Evolutionary conservation across 2,888 invertebrate species (phyloP).

Genomic region (Fragum fragum): DNA sequence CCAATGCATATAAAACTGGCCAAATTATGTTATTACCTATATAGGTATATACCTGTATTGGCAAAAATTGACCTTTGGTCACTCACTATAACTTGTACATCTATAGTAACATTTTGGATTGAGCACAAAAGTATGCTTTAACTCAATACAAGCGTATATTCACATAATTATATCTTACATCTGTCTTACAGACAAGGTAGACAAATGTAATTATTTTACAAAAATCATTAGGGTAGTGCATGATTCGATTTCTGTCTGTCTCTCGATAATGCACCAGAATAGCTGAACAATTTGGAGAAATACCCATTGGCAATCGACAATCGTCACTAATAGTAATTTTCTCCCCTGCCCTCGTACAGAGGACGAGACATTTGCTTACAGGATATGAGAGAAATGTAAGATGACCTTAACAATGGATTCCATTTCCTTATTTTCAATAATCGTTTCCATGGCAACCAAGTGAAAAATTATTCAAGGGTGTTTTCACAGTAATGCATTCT

Average conservation of each 20-base stretch:
- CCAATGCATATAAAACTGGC: too few species aligned
- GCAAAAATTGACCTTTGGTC: too few species aligned
- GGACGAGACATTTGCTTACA: constrained; percentile 19
- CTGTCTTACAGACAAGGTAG: not conserved
- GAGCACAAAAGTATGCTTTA: too few species aligned
- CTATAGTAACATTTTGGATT: too few species aligned
- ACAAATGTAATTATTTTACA: constrained; percentile 1
- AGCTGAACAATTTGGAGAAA: constrained; percentile 20
- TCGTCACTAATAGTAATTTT: constrained; percentile 4
- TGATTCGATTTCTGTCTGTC: constrained; percentile 11
- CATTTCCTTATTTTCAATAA: constrained; percentile 30
- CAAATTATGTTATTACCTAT: too few species aligned
- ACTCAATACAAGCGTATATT: too few species aligned
- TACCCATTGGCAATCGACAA: constrained; percentile 9
- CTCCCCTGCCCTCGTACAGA: not conserved
- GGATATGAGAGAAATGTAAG: constrained; percentile 29
- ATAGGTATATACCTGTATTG: too few species aligned
- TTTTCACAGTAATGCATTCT: constrained; percentile 8
- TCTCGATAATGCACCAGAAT: constrained; percentile 12
- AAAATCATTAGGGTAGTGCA: not conserved
- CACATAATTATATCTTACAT: not conserved
- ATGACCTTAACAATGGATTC: constrained; percentile 26
- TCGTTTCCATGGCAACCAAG: constrained; percentile 23
- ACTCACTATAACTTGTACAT: too few species aligned
- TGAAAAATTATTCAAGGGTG: constrained; percentile 11